Base-by-base conservation (phyloP, 2,113 vertebrate species). In the Corynorhinus townsendii region DNA sequence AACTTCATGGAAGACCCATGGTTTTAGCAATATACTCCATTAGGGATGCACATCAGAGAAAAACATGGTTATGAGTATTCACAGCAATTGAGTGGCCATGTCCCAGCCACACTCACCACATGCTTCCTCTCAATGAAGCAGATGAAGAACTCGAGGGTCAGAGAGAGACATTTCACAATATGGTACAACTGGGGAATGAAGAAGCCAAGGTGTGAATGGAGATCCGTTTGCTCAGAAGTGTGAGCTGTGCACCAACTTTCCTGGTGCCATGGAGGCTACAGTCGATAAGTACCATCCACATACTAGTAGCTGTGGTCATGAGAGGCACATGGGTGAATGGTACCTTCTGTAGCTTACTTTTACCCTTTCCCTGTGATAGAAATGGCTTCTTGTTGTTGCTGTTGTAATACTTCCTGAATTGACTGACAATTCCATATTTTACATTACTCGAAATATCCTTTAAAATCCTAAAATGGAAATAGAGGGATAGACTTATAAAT, bases 1-100 rank as follows among this genome's bases (percentile, higher is more conserved):
- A 19, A 20, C 15, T 15, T 52, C n/a, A 0, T 2, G n/a, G 49
- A 35, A 54, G 26, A 4, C 20, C 15, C 0, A 0, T 7, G 19
- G 33, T 22, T 43, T 52, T 16, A 30, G 64, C 33, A 47, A 4
- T 0, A 10, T 11, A 15, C 15, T 2, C 33, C 1, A 0, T 30
- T 5, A 16, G 22, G 54, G 38, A 40, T 12, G 5, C 2, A 4
- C 1, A 0, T 14, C 38, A n/a, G 24, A 66, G n/a, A 17, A 35
- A 26, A 49, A 7, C 0, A 3, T 8, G 35, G 24, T 24, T n/a
- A 1, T 5, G 4, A n/a, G 26, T 3, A 30, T 4, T 12, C 43
- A 10, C 7, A 20, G 38, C 45, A 22, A 15, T 1, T 1, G 43
- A 16, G 47, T 19, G 56, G 5, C 11, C 28, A 0, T 9, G 24